Evolutionary conservation across 2,797 vertebrate genomes (phyloP).

Genomic region (Danio kyathit): DNA sequence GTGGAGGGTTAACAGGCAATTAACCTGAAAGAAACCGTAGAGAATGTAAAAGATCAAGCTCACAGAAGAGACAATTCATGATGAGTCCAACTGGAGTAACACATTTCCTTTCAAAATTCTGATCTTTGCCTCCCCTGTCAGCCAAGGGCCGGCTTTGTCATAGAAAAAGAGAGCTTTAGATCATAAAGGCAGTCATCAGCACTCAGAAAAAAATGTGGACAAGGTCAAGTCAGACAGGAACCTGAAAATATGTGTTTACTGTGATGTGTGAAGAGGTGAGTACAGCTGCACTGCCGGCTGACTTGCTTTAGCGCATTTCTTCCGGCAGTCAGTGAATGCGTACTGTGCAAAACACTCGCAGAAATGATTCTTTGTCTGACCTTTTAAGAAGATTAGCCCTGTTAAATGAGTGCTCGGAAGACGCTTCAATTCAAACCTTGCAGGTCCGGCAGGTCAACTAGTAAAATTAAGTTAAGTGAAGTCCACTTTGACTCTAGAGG

Average conservation of each 20-base stretch:
- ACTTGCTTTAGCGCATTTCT: conserved; percentile 15
- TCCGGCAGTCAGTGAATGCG: conserved; percentile 19
- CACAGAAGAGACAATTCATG: conserved; percentile 49
- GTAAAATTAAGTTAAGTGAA: conserved; percentile 40
- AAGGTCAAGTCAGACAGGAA: conserved; percentile 36
- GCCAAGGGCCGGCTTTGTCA: conserved; percentile 52
- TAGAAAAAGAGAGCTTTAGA: conserved; percentile 51
- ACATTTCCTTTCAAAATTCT: conserved; percentile 59
- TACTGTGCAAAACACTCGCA: conserved; percentile 35
- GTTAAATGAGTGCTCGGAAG: conserved; percentile 52
- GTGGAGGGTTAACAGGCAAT: conserved; percentile 66
- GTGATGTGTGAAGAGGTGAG: conserved; percentile 35
- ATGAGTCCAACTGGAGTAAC: conserved; percentile 52
- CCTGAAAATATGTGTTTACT: conserved; percentile 43
- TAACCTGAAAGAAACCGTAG: conserved; percentile 59
- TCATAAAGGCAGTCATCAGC: conserved; percentile 52
- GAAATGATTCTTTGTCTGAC: conserved; percentile 54
- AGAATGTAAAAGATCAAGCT: conserved; percentile 50
- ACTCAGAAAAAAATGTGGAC: conserved; percentile 38
- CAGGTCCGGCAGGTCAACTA: conserved; percentile 41
- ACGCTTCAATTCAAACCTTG: conserved; percentile 28
- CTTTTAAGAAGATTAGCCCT: conserved; percentile 57
- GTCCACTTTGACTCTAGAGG: conserved; percentile 41
- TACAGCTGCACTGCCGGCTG: conserved; percentile 20
- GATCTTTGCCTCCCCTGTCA: conserved; percentile 60